Base-by-base conservation (phyloP, 1,140 invertebrate genomes). In the Amyelois transitella region DNA sequence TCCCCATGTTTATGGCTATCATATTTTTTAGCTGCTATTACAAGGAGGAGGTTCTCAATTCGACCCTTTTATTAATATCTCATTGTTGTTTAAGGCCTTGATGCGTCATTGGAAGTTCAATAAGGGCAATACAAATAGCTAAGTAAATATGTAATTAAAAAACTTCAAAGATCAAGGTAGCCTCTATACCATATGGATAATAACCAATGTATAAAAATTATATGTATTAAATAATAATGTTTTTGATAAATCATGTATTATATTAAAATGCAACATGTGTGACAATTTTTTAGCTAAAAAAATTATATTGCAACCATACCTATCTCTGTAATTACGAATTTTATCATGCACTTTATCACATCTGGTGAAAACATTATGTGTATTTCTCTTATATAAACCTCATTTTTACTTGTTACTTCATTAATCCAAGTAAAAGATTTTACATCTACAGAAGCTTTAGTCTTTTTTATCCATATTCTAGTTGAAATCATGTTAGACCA, bases 401-500 rank as follows among this genome's bases (percentile, higher is more conserved):
- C 44, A 57, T 45, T 38, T 45, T 62, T 45, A 12, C 32, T 47
- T 21, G 25, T 20, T 21, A n/a, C 18, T 19, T 12, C 18, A 45
- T 19, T 6, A 22, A 18, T 47, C 49, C 51, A 60, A 17, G 20
- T 52, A 10, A 51, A 28, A 56, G 49, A 51, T 55, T 18, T n/a
- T 8, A 43, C 53, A 47, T 47, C 28, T 32, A 25, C 25, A 8
- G 25, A 19, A 2, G 25, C 10, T 22, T 20, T 49, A 19, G 58
- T 61, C 57, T 73, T 77, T 38, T 56, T 75, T n/a, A 83, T 24
- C 53, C 64, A 64, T n/a, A 85, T 44, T 50, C 81, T 72, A 6
- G 69, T 76, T 43, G 70, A 66, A 20, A 84, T 61, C 76, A 87
- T 79, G 43, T 87, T 87, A 8, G 84, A 79, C 84, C 84, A 87